Base-by-base conservation (phyloP, 2,888 invertebrate species). In the Eupithecia dodoneata region DNA sequence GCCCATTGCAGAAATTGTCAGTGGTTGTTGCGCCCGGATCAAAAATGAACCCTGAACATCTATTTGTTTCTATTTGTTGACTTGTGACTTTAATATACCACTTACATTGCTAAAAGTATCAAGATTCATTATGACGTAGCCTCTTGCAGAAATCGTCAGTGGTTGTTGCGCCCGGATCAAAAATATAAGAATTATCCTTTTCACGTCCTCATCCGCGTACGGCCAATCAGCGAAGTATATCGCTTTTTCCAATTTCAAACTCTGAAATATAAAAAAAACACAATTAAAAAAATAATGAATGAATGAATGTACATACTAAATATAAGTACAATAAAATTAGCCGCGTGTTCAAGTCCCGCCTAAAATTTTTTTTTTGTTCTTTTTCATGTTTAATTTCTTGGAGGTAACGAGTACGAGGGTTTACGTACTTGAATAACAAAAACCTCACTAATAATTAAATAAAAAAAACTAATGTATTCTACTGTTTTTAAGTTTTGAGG, bases 201-300 rank as follows among this genome's bases (percentile, higher is more conserved):
- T 93, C 0, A 88, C 89, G 47, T 86, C 85, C 4, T 81, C 79
- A 82, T 91, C 90, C 41, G 92, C 91, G 72, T 88, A 84, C 0
- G 87, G 84, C 94, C 94, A 94, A 71, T 93, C 84, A 2, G 90
- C 87, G 2, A 85, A 89, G 78, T 93, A 94, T 66, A 94, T 88
- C 0, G 89, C 86, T 52, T 86, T 82, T 41, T 91, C 86, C 7
- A 94, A 82, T 45, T 86, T 84, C 70, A 82, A 83, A 76, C 94
- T 94, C 94, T 94, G 83, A 52, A 89, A 88, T 13, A 66, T 3
- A 18, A 59, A 49, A 18, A 59, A 59, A 0, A 7, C 9, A 30
- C 30, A 30, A 30, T 30, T 1, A 30, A 30, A 30, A 30, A 30
- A n/a, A n/a, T n/a, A n/a, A n/a, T n/a, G n/a, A n/a, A n/a, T n/a